These are phyloP conservation scores for Pipistrellus pygmaeus DNA, from an alignment of 2,797 vertebrate species.

Conservation along the genomic window DNA sequence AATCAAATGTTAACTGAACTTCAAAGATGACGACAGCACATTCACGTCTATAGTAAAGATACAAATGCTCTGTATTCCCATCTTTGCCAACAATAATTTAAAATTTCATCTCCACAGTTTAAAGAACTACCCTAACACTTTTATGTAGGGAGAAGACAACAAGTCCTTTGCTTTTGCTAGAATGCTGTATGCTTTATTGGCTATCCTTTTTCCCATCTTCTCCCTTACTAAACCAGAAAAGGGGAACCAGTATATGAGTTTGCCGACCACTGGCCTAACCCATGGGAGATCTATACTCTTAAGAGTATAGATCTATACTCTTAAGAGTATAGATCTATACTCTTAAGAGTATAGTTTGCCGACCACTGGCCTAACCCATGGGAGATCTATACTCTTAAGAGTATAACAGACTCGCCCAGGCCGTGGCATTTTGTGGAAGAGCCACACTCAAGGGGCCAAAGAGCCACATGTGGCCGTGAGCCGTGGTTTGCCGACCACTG, in stretches of 20 bases:
- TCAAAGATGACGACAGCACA: background rate
- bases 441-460: no score
- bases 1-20: background rate
- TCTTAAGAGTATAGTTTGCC: no score
- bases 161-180: background rate
- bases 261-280: background rate
- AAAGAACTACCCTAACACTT: background rate
- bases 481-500: no score
- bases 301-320: no score
- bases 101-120: background rate
- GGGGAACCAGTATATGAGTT: background rate
- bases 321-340: background rate
- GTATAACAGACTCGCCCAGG: no score
- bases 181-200: background rate
- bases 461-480: no score
- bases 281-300: background rate
- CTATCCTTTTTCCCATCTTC: background rate
- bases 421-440: no score
- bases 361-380: background rate
- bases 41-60: background rate
- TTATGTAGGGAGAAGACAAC: background rate
- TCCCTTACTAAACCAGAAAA: background rate
- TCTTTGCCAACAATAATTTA: slow-evolving; percentile 12
- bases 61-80: background rate
- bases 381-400: background rate